phyloP scores from a whole-genome alignment of 1,140 invertebrate genomes.

The Brachionus sp. region DNA sequence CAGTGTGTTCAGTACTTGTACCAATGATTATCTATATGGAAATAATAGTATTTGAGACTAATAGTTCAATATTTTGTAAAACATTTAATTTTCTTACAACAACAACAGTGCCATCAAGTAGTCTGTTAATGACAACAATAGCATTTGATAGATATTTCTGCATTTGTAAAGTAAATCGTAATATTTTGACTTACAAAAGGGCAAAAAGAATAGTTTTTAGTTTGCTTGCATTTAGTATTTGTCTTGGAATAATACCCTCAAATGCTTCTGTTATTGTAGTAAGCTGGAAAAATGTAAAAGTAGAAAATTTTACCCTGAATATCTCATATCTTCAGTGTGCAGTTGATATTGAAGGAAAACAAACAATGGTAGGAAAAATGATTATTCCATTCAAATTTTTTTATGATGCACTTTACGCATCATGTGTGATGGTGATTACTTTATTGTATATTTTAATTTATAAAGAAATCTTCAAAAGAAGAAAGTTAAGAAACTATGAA shows the following conservation, averaged over 20 bases:
- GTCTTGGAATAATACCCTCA: constrained; percentile 52
- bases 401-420: not conserved
- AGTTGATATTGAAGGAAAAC: constrained; percentile 17
- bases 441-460: constrained; percentile 28
- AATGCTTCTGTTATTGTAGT: constrained; percentile 40
- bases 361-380: not conserved
- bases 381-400: constrained; percentile 42
- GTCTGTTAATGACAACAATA: constrained; percentile 58
- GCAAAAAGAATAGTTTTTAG: constrained; percentile 52
- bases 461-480: constrained; percentile 22
- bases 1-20: constrained; percentile 11
- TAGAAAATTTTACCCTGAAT: not conserved
- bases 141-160: constrained; percentile 58
- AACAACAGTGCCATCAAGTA: constrained; percentile 54
- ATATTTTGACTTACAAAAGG: constrained; percentile 52
- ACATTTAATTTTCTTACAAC: constrained; percentile 56
- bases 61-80: constrained; percentile 51
- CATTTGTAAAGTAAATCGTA: constrained; percentile 56
- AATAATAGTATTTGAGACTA: constrained; percentile 9
- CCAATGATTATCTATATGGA: constrained; percentile 40
- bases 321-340: not conserved
- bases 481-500: not conserved
- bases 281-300: not conserved
- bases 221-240: constrained; percentile 50
- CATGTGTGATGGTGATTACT: constrained; percentile 22